phyloP scores from a whole-genome alignment of 2,888 invertebrate genomes.

The Drosophila ezoana region DNA sequence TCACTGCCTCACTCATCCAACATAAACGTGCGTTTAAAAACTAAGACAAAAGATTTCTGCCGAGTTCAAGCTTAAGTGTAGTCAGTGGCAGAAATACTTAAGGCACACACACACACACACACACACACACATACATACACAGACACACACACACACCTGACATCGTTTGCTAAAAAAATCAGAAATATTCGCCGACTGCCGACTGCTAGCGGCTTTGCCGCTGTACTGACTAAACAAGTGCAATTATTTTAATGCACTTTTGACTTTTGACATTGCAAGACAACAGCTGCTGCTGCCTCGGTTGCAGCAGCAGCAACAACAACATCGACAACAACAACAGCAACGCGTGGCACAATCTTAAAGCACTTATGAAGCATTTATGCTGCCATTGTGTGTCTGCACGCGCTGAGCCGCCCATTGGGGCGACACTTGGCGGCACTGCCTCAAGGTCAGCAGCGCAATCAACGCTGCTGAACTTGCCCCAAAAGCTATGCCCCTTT shows the following conservation, averaged over 20 bases:
- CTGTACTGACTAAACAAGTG: conserved; percentile 70
- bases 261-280: conserved; percentile 78
- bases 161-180: conserved; percentile 36
- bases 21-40: conserved; percentile 52
- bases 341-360: conserved; percentile 45
- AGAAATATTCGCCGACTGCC: conserved; percentile 30
- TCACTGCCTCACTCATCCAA: conserved; percentile 6
- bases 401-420: conserved; percentile 25
- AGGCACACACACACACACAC: conserved; percentile 9
- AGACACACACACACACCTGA: conserved; percentile 22
- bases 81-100: conserved; percentile 57
- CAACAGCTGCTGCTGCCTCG: conserved; percentile 31
- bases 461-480: conserved; percentile 65
- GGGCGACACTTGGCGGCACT: conserved; percentile 39
- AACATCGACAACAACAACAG: conserved; percentile 24
- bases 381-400: conserved; percentile 65
- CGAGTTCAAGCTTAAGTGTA: conserved; percentile 70
- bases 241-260: conserved; percentile 85
- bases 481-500: conserved; percentile 35
- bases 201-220: conserved; percentile 40
- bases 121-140: conserved; percentile 1
- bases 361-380: conserved; percentile 72
- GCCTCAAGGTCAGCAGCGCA: conserved; percentile 58
- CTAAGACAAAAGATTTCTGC: conserved; percentile 65
- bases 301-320: conserved; percentile 14